phyloP scores from a whole-genome alignment of 1,140 invertebrate species.

The Melipona quadrifasciata region DNA sequence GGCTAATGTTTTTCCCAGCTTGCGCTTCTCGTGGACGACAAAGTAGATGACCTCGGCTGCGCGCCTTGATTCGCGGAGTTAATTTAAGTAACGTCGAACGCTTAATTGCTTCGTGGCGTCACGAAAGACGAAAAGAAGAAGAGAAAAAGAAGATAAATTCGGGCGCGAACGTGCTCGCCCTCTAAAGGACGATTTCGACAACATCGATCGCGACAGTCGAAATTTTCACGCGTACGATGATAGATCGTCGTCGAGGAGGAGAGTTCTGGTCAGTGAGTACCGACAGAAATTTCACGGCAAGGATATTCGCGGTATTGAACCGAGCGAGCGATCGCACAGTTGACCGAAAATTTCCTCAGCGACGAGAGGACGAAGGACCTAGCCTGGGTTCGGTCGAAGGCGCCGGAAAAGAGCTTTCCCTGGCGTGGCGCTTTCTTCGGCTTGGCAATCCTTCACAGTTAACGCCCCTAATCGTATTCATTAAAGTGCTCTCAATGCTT shows the following conservation, averaged over 20 bases:
- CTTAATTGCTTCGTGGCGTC: conserved; percentile 6
- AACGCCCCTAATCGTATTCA: conserved; percentile 80
- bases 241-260: background rate
- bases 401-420: conserved; percentile 57
- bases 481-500: conserved; percentile 80
- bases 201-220: background rate
- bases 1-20: conserved; percentile 59
- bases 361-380: background rate
- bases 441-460: conserved; percentile 76
- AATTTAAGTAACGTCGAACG: conserved; percentile 19
- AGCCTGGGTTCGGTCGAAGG: conserved; percentile 15
- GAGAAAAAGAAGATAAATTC: too few relatives aligned
- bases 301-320: too few relatives aligned
- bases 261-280: conserved; percentile 5
- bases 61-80: conserved; percentile 29
- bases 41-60: background rate
- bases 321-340: background rate
- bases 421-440: conserved; percentile 67
- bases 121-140: background rate
- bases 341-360: conserved; percentile 37
- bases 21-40: background rate
- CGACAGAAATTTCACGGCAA: background rate
- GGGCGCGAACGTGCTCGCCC: too few relatives aligned
- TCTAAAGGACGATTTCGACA: background rate
- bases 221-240: background rate